Conservation (phyloP, 2,797 vertebrate genomes). For the Crocidura indochinensis region DNA sequence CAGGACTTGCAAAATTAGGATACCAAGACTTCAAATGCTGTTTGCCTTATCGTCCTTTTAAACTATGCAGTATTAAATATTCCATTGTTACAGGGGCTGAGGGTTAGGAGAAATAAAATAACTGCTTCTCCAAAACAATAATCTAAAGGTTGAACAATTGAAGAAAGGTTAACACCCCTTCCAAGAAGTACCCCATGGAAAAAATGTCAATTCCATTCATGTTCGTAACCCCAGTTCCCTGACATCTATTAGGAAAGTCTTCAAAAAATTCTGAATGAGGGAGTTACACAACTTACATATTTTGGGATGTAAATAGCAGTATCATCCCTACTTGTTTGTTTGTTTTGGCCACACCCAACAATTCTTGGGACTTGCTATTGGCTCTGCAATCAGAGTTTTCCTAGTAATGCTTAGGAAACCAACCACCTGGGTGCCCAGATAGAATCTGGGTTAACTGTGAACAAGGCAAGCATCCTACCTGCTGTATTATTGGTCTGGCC, state of each 20-base stretch:
- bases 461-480: too few species aligned
- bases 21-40: constrained; percentile 2
- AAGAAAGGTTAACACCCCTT: constrained; percentile 11
- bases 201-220: too few species aligned
- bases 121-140: constrained; percentile 22
- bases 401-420: too few species aligned
- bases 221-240: background rate
- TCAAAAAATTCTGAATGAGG: constrained; percentile 37
- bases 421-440: too few species aligned
- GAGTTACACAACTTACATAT: background rate
- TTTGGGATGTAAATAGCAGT: constrained; percentile 18
- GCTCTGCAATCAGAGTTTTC: too few species aligned
- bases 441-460: too few species aligned
- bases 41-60: constrained; percentile 19
- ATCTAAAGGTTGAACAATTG: background rate
- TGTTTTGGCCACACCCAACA: too few species aligned
- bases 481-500: too few species aligned
- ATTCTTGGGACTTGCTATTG: too few species aligned
- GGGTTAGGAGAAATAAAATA: constrained; percentile 51
- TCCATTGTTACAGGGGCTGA: background rate
- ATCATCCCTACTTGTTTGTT: background rate
- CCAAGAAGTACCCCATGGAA: background rate
- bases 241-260: background rate
- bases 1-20: constrained; percentile 5
- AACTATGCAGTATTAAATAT: constrained; percentile 51